phyloP scores from a whole-genome alignment of 2,113 vertebrate genomes.

The Lasiurus cinereus region DNA sequence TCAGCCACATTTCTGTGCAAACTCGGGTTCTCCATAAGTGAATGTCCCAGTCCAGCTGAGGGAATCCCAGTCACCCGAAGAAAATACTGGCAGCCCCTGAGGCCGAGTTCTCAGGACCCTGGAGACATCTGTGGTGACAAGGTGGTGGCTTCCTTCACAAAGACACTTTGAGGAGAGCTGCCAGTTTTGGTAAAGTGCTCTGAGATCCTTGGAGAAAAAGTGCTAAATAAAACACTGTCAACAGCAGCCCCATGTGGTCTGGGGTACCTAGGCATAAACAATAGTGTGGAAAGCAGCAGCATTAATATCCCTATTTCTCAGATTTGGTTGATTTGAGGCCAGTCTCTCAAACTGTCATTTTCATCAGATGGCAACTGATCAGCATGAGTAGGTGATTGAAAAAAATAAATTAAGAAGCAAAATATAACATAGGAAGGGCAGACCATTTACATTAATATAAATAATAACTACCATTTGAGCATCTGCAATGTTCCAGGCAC shows the following conservation, averaged over 20 bases:
- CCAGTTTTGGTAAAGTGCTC: conserved; percentile 46
- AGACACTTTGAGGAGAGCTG: background rate
- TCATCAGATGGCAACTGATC: conserved; percentile 32
- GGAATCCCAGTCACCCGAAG: background rate
- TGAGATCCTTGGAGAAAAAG: background rate
- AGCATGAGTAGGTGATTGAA: background rate
- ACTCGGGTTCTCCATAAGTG: background rate
- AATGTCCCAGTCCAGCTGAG: background rate
- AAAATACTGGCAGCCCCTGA: background rate
- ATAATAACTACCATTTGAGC: background rate
- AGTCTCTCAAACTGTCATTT: conserved; percentile 51
- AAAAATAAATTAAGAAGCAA: conserved; percentile 27
- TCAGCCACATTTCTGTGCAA: background rate
- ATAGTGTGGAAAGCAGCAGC: background rate
- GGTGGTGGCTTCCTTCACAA: conserved; percentile 1
- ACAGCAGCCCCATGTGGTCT: background rate
- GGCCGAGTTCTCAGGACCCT: background rate
- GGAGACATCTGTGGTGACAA: background rate
- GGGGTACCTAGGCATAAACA: background rate
- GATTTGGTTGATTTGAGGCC: conserved; percentile 42
- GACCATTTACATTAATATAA: background rate
- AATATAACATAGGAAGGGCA: conserved; percentile 25
- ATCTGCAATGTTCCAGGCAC: background rate
- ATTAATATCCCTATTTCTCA: conserved; percentile 32
- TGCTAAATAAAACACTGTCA: conserved; percentile 52